A percentile compares a stretch with the other conserved stretches of the same genome.
These are phyloP conservation scores for Haemorhous mexicanus DNA, from an alignment of 2,113 vertebrate genomes.

Conservation along the genomic window DNA sequence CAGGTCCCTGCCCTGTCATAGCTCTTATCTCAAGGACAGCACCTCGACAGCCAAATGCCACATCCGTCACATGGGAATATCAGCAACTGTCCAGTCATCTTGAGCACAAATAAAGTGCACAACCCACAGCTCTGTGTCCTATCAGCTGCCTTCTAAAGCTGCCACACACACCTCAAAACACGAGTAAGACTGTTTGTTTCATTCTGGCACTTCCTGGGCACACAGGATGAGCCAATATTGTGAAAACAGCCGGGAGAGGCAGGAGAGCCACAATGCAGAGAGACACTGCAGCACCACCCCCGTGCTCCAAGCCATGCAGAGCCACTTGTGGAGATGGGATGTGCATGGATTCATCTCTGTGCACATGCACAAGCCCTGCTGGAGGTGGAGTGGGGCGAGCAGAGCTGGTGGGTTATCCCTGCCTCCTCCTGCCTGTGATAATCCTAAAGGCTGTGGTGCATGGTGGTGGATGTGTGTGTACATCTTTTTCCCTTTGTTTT, in stretches of 20 bases:
- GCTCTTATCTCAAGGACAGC: conserved; percentile 45
- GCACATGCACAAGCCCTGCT: not conserved
- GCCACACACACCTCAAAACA: not conserved
- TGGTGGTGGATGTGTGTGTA: not conserved
- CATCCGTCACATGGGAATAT: conserved; percentile 2
- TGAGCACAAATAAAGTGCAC: not conserved
- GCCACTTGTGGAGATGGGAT: not conserved
- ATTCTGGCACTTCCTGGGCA: fast-evolving
- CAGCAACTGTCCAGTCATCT: not conserved
- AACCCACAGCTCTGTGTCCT: not conserved
- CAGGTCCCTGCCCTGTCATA: not conserved
- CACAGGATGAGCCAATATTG: fast-evolving
- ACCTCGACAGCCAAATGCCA: not conserved
- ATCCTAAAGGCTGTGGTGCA: fast-evolving
- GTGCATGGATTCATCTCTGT: fast-evolving
- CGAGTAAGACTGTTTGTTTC: fast-evolving
- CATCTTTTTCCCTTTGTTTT: not conserved
- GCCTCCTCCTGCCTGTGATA: not conserved
- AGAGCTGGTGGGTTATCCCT: not conserved
- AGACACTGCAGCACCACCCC: fast-evolving
- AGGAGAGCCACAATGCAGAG: fast-evolving
- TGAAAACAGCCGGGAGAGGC: not conserved
- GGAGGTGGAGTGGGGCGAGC: not conserved
- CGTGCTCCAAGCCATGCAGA: fast-evolving
- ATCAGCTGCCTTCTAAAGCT: not conserved